A percentile compares a stretch with the other conserved stretches of the same genome.
phyloP scores from a whole-genome alignment of 2,888 invertebrate genomes.

The Callinectes sapidus region DNA sequence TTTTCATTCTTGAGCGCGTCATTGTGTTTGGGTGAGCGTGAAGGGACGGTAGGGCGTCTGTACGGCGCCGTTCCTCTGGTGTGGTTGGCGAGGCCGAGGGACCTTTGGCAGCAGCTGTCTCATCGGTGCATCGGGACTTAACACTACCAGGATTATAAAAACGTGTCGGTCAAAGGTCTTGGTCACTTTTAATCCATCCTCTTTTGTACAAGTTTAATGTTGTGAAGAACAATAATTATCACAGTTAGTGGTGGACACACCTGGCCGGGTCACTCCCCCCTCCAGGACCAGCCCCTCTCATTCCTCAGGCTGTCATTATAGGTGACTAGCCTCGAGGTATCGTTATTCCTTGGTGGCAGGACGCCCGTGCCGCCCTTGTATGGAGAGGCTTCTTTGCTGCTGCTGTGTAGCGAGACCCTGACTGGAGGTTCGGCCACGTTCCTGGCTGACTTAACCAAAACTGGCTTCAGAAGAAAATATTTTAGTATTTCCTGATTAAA shows the following conservation, averaged over 20 bases:
- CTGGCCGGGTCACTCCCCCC: conserved; percentile 22
- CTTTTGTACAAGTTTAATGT: conserved; percentile 37
- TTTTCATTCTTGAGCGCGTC: not conserved
- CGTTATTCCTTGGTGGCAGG: not conserved
- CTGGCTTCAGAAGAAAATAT: not conserved
- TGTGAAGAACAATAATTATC: conserved; percentile 35
- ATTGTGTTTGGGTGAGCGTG: not conserved
- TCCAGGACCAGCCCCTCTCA: not conserved
- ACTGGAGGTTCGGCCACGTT: not conserved
- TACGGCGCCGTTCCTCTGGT: not conserved
- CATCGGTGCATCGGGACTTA: not conserved
- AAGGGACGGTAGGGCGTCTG: not conserved
- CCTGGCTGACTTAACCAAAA: not conserved
- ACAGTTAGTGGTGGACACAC: conserved; percentile 33
- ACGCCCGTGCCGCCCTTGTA: not conserved
- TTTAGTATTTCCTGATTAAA: not conserved
- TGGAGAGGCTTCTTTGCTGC: not conserved
- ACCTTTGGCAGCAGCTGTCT: not conserved
- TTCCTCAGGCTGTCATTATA: not conserved
- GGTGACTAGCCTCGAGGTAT: not conserved
- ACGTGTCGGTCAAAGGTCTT: not conserved
- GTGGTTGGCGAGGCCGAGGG: not conserved
- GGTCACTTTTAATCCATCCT: conserved; percentile 24
- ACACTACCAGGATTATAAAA: not conserved
- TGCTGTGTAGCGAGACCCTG: not conserved